phyloP scores from a whole-genome alignment of 2,113 vertebrate species.

The Corvus cornix region DNA sequence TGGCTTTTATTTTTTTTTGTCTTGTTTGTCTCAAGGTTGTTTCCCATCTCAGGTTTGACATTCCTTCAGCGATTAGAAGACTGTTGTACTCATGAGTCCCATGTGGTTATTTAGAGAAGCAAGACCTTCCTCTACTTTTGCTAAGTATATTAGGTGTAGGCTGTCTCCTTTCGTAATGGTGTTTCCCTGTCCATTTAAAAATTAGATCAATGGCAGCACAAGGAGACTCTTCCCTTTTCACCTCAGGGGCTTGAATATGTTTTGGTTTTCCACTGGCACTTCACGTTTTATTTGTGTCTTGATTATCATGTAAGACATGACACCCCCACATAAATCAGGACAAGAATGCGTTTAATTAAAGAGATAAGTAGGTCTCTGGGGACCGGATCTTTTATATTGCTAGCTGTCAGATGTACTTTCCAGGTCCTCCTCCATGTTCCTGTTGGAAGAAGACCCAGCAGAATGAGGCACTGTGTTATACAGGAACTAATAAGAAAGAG shows the following conservation, averaged over 20 bases:
- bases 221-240: neutral
- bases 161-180: neutral
- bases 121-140: neutral
- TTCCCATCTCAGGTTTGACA: neutral
- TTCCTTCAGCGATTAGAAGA: neutral
- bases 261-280: neutral
- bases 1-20: neutral
- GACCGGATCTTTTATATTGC: neutral
- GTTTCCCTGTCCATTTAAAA: neutral
- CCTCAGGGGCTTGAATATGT: neutral
- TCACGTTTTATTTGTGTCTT: neutral
- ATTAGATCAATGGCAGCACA: neutral
- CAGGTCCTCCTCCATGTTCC: neutral
- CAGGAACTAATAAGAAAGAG: slow-evolving; percentile 2
- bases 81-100: neutral
- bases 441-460: neutral
- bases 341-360: neutral
- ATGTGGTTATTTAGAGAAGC: neutral
- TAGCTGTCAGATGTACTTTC: neutral
- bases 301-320: neutral
- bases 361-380: neutral
- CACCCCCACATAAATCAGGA: neutral
- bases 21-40: neutral
- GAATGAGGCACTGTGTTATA: neutral
- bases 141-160: neutral